Percentiles rank a stretch among this genome's conserved stretches.
phyloP scores from a whole-genome alignment of 2,113 vertebrate genomes.

The Myrmecophaga tridactyla region DNA sequence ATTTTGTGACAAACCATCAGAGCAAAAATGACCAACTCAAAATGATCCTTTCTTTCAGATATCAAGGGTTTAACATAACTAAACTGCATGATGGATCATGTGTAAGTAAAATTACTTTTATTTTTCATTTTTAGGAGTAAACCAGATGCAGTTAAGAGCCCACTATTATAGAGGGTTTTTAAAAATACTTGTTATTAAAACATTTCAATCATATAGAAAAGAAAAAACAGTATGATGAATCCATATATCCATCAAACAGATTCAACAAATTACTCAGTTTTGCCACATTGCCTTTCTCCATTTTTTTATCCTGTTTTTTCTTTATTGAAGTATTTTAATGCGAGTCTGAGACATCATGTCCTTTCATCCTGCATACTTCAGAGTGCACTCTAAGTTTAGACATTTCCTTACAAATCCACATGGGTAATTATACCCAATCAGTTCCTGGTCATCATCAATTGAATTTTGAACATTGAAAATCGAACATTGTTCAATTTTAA shows the following conservation, averaged over 20 bases:
- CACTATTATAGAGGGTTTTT: not conserved
- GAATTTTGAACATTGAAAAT: not conserved
- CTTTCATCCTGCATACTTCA: not conserved
- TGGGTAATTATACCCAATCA: not conserved
- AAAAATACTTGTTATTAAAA: slow-evolving; percentile 1
- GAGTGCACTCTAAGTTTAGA: not conserved
- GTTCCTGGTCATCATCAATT: not conserved
- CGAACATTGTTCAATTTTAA: too few relatives aligned
- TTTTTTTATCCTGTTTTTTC: not conserved
- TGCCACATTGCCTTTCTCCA: not conserved
- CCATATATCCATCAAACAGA: not conserved
- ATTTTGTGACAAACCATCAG: not conserved
- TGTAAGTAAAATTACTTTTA: slow-evolving; percentile 59
- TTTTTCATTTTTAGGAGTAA: slow-evolving; percentile 28
- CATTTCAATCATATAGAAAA: not conserved
- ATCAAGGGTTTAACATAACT: slow-evolving; percentile 19
- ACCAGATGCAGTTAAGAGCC: not conserved
- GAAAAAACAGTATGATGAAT: not conserved
- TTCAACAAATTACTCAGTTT: not conserved
- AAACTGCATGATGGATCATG: slow-evolving; percentile 55
- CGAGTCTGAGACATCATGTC: not conserved
- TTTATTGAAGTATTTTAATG: not conserved
- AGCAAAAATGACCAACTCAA: slow-evolving; percentile 44
- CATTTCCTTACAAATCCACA: not conserved
- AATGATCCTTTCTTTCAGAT: slow-evolving; percentile 67